Evolutionary conservation across 1,140 invertebrate genomes (phyloP), one percentile per base, ranked within the genome.

Genomic region (Goniozus legneri): DNA sequence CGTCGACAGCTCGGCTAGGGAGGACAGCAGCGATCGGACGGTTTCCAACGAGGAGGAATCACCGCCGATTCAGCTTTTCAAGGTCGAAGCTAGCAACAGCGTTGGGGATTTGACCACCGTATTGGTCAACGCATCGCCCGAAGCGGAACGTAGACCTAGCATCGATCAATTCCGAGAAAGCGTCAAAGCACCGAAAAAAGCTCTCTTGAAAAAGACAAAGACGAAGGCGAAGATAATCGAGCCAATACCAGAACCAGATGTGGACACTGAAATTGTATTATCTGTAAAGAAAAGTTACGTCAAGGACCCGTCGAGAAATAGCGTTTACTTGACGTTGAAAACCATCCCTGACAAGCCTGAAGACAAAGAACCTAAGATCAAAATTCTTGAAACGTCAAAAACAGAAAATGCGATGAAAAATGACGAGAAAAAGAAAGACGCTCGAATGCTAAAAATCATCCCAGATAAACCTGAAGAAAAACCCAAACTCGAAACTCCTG

Each of bases 11-110:
- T 20, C 6, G 7, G 8, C 15, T 21, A 1, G 27, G 46, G 2
- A 33, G 3, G 41, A 47, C 32, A 13, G 13, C 6, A 6, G 13
- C 32, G 13, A 33, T 8, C 6, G n/a, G n/a, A 33, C 14, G 13
- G 32, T 13, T 33, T 13, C 13, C 1, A 22, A 31, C 3, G 33
- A 44, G 30, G 39, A 49, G 8, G 1, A 7, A 0, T 4, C 39
- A 12, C 43, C 12, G 14, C 41, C 31, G 13, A 18, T 47, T 2
- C 47, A 48, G 22, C 52, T 51, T 20, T 69, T 64, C 15, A 70
- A 71, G 21, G 47, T 73, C 4, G 71, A 75, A 19, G 69, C 68
- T 2, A 63, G 50, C n/a, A 73, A 76, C 33, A 73, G 67, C 14
- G 65, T 64, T 0, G 71, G 66, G 0, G 71, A 75, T 35, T 63